Conservation (phyloP, 2,888 invertebrate species). For the Pollenia amentaria region DNA sequence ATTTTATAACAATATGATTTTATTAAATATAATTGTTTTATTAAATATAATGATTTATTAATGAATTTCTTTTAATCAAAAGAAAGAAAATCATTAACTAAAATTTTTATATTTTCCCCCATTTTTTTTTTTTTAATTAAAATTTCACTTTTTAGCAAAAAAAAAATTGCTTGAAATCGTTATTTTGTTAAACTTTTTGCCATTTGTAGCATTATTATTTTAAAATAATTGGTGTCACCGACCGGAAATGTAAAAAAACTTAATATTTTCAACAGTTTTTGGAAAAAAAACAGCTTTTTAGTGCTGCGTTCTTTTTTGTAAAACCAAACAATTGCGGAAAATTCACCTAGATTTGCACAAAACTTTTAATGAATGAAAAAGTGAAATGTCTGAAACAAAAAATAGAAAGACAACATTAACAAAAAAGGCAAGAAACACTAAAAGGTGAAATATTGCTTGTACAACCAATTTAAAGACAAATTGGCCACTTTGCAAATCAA, state of each 20-base stretch:
- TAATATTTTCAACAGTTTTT: slow-evolving; percentile 19
- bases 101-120: background rate
- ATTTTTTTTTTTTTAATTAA: slow-evolving; percentile 14
- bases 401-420: slow-evolving; percentile 1
- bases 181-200: background rate
- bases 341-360: slow-evolving; percentile 64
- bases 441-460: slow-evolving; percentile 59
- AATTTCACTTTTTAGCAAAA: slow-evolving; percentile 4
- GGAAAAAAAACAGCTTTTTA: slow-evolving; percentile 7
- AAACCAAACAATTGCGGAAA: slow-evolving; percentile 26
- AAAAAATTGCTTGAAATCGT: slow-evolving; percentile 45
- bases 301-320: background rate
- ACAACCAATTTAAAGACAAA: slow-evolving; percentile 63
- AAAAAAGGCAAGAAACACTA: slow-evolving; percentile 34
- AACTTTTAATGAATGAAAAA: slow-evolving; percentile 73
- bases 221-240: slow-evolving; percentile 66
- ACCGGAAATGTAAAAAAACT: slow-evolving; percentile 67
- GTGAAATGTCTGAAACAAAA: slow-evolving; percentile 45
- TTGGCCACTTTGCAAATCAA: slow-evolving; percentile 61
- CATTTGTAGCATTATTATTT: slow-evolving; percentile 8
- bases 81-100: background rate
- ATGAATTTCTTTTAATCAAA: slow-evolving; percentile 29
- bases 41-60: slow-evolving; percentile 57
- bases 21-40: slow-evolving; percentile 30
- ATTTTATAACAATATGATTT: slow-evolving; percentile 41